These are phyloP conservation scores for Dione vanillae DNA, from an alignment of 2,888 invertebrate genomes.

Conservation along the genomic window DNA sequence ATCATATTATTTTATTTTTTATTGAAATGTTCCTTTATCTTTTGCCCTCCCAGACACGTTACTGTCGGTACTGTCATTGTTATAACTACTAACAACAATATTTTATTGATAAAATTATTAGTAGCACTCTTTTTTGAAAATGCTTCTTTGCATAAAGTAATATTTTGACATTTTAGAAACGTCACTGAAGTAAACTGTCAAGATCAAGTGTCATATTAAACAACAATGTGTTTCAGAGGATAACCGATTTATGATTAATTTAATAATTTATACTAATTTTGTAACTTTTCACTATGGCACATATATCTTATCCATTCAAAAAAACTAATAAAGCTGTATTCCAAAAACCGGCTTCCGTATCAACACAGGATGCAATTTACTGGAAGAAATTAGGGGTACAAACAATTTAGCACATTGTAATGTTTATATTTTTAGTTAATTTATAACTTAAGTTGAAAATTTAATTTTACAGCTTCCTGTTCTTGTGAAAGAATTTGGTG, in stretches of 20 bases:
- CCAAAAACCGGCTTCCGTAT: slow-evolving; percentile 86
- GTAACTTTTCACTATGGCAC: slow-evolving; percentile 61
- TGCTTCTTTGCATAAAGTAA: neutral
- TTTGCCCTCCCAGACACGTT: no score
- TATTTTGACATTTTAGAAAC: neutral
- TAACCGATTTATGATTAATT: neutral
- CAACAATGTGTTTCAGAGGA: slow-evolving; percentile 25
- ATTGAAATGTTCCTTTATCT: no score
- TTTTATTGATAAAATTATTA: no score
- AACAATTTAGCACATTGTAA: slow-evolving; percentile 42
- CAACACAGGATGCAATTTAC: slow-evolving; percentile 91
- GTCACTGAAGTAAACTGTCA: neutral
- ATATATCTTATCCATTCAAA: slow-evolving; percentile 85
- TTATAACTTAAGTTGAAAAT: neutral
- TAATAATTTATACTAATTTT: neutral
- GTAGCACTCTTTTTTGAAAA: no score
- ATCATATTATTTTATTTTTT: no score
- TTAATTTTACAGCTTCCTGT: slow-evolving; percentile 87
- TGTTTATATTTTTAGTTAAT: neutral
- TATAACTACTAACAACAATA: no score
- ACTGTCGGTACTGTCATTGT: no score
- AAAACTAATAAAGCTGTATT: slow-evolving; percentile 88
- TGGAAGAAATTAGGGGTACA: slow-evolving; percentile 94
- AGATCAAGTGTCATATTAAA: slow-evolving; percentile 16
- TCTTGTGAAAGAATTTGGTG: slow-evolving; percentile 95